Conservation (phyloP, 2,113 vertebrate genomes). For the Bubo blakistoni region DNA sequence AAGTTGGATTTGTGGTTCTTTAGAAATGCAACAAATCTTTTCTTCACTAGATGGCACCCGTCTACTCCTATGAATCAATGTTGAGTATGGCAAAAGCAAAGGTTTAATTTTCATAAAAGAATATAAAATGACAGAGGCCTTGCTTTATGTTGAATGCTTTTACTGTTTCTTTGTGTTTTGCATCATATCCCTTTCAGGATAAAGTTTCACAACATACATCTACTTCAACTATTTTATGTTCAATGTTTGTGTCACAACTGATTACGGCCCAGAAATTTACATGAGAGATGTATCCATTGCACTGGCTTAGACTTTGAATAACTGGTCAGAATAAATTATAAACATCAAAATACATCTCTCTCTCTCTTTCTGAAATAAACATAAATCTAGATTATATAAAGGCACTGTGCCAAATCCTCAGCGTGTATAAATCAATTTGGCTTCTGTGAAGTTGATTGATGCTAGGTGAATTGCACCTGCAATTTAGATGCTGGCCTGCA, state of each 20-base stretch:
- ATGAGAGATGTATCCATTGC: not conserved
- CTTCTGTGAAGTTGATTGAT: not conserved
- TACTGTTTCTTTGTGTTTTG: not conserved
- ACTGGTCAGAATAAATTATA: not conserved
- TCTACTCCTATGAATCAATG: not conserved
- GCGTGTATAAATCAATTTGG: slow-evolving; percentile 27
- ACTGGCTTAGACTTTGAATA: not conserved
- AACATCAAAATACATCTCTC: not conserved
- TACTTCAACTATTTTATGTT: not conserved
- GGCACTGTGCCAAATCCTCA: not conserved
- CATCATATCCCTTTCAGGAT: not conserved
- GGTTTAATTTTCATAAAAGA: not conserved
- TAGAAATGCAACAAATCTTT: not conserved
- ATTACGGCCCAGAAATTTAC: not conserved
- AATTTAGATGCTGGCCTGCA: slow-evolving; percentile 28
- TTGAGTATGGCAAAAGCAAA: not conserved
- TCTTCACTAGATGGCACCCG: slow-evolving; percentile 23
- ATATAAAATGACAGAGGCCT: not conserved
- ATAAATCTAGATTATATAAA: not conserved
- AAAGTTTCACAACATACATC: not conserved
- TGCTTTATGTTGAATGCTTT: not conserved
- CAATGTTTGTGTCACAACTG: not conserved
- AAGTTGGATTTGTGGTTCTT: not conserved
- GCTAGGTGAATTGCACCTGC: slow-evolving; percentile 21
- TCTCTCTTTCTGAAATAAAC: not conserved